Conservation (phyloP, 2,797 vertebrate genomes). For the Phoeniculus purpureus region DNA sequence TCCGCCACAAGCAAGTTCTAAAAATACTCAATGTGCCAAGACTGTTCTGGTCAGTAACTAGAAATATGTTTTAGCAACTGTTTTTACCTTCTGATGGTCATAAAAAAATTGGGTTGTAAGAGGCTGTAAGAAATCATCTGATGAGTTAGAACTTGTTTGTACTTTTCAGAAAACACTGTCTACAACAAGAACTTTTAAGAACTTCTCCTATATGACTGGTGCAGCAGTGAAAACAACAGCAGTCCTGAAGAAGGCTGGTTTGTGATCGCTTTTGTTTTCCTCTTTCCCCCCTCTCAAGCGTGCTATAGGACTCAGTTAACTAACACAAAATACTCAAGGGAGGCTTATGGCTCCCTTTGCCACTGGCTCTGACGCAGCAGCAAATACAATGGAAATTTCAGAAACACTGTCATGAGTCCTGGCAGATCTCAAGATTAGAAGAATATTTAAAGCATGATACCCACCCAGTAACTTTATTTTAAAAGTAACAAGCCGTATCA, state of each 20-base stretch:
- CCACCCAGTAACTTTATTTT: not conserved
- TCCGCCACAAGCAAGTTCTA: slow-evolving; percentile 8
- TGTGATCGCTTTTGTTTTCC: not conserved
- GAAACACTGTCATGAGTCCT: not conserved
- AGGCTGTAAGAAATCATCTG: not conserved
- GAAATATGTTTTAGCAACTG: not conserved
- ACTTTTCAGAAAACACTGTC: not conserved
- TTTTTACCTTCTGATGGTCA: not conserved
- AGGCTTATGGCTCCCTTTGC: not conserved
- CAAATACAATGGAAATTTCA: not conserved
- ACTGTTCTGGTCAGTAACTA: not conserved
- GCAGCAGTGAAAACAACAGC: not conserved
- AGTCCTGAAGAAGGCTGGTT: not conserved
- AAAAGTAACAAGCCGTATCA: not conserved
- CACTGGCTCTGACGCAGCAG: not conserved
- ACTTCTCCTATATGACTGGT: not conserved
- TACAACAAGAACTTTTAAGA: not conserved
- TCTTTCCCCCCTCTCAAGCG: fast-evolving
- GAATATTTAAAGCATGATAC: not conserved
- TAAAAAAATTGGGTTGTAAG: not conserved
- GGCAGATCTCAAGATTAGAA: not conserved
- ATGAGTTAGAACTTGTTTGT: not conserved
- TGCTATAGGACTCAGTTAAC: not conserved
- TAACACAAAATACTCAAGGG: not conserved
- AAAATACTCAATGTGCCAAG: slow-evolving; percentile 3